Evolutionary conservation across 2,888 invertebrate species (phyloP), one percentile per base, ranked within the genome.

Genomic region (Oscheius onirici): DNA sequence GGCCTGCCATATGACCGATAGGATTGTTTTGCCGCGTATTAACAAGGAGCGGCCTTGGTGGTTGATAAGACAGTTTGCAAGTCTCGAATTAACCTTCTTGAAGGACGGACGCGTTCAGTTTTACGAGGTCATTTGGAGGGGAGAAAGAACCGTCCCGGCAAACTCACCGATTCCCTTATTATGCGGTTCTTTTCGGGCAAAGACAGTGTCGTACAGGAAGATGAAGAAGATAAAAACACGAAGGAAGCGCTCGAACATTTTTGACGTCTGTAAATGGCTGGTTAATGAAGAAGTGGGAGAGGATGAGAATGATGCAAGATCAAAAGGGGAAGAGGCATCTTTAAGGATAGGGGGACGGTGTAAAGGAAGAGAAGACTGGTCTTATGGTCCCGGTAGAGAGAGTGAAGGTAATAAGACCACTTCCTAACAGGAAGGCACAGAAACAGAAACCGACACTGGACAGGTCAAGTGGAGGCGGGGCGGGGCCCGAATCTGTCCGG

Each of bases 151-250:
- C 3, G 55, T 26, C 28, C 5, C 15, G 13, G n/a, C 55, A 55
- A 61, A 58, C 74, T 43, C 26, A 79, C 79, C 79, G 71, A 77
- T 76, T 72, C 76, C 79, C 28, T 79, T 79, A 52, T 79, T 79
- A 71, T 79, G 75, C 58, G 72, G 72, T 46, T 79, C 79, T 17
- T 61, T 71, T n/a, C 40, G 3, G n/a, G 75, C 79, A 41, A 79
- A 77, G 58, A 79, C 65, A 11, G 79, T 79, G 66, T 79, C 79
- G 72, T 76, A 79, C 15, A 79, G 67, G 69, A 71, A 79, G 69
- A 79, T 69, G 66, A 76, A 65, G 70, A 79, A 76, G 60, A 79
- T 76, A 72, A 79, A 72, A 3, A 79, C 68, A 66, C 79, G 73
- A 60, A 79, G 71, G 66, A 79, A 72, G 49, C 75, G 70, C 74